Conservation (phyloP, 2,888 invertebrate species). For the Heterodera filipjevi region DNA sequence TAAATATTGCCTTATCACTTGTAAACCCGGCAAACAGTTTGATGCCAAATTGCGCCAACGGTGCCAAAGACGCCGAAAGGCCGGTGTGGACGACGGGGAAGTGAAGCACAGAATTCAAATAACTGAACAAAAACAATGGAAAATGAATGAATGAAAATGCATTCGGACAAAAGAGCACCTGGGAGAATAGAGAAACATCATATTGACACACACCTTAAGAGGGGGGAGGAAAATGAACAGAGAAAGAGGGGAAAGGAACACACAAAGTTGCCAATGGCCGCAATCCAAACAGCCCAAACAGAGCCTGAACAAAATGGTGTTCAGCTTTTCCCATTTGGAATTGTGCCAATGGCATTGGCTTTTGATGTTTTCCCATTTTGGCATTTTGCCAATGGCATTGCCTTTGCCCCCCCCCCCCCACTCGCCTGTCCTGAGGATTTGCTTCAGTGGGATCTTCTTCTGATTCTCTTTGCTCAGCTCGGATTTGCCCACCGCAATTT, state of each 20-base stretch:
- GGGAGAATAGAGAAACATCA: constrained; percentile 63
- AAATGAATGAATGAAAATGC: too few relatives aligned
- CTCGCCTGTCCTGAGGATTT: constrained; percentile 38
- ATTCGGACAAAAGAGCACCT: constrained; percentile 4
- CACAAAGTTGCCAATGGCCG: constrained; percentile 62
- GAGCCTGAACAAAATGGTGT: constrained; percentile 45
- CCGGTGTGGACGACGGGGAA: constrained; percentile 60
- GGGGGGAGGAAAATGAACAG: neutral
- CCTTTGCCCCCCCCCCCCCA: neutral
- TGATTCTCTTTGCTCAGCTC: constrained; percentile 54
- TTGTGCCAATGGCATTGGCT: too few relatives aligned
- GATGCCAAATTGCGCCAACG: constrained; percentile 57
- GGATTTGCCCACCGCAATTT: constrained; percentile 63
- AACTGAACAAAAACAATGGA: constrained; percentile 26
- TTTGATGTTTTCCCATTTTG: too few relatives aligned
- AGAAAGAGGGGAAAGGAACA: constrained; percentile 36
- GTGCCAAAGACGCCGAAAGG: constrained; percentile 60
- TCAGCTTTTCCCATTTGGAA: too few relatives aligned
- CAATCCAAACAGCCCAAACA: constrained; percentile 64
- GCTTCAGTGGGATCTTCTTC: constrained; percentile 55
- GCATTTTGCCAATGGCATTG: too few relatives aligned
- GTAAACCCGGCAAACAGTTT: constrained; percentile 56
- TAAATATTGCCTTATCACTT: constrained; percentile 45
- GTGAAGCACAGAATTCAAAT: constrained; percentile 54
- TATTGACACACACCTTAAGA: constrained; percentile 51